Conservation (phyloP, 2,797 vertebrate genomes). For the Tragopan temminckii region DNA sequence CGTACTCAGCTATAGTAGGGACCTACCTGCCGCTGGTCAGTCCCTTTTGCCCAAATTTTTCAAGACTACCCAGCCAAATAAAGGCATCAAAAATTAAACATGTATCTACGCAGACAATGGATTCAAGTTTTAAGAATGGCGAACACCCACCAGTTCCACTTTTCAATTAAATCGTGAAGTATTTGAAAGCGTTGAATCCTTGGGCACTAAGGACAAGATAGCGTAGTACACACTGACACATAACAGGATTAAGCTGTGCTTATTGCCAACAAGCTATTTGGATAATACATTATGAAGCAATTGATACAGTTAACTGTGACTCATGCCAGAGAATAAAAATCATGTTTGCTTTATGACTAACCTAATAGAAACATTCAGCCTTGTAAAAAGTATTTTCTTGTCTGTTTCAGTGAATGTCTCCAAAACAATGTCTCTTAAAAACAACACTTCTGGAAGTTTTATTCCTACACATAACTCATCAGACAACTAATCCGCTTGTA, state of each 20-base stretch:
- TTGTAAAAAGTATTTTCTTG: neutral
- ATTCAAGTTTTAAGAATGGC: neutral
- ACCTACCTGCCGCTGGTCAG: neutral
- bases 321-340: neutral
- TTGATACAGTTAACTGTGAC: neutral
- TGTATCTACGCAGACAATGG: neutral
- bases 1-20: no score
- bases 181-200: neutral
- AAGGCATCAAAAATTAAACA: neutral
- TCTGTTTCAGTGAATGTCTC: neutral
- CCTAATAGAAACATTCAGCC: neutral
- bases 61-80: neutral
- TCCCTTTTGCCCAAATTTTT: neutral
- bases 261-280: neutral
- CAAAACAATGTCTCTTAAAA: neutral
- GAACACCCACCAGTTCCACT: neutral
- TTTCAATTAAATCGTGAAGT: neutral
- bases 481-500: neutral
- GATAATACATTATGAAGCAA: neutral
- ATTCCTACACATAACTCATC: neutral
- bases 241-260: neutral
- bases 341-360: neutral
- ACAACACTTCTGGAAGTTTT: neutral
- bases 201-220: neutral
- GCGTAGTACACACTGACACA: neutral